Evolutionary conservation across 1,140 invertebrate genomes (phyloP).

Genomic region (Philopotamus ludificatus): DNA sequence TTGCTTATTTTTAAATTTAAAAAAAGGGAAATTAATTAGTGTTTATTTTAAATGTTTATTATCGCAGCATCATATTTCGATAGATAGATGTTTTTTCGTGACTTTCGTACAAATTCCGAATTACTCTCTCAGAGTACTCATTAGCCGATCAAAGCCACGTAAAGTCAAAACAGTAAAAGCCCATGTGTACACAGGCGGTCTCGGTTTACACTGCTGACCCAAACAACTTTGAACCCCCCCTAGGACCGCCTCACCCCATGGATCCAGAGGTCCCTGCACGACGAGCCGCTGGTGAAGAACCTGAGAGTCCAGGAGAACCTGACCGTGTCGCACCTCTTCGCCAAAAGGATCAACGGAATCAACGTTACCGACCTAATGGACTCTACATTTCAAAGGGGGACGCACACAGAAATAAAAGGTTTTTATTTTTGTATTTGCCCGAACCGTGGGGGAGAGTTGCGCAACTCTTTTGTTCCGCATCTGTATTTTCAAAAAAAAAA

Average conservation of each 20-base stretch:
- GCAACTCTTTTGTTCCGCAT: neutral
- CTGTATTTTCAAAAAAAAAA: neutral
- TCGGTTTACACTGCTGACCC: no score
- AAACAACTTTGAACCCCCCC: no score
- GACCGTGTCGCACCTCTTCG: constrained; percentile 18
- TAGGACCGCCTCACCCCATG: constrained; percentile 33
- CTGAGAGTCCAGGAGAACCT: constrained; percentile 22
- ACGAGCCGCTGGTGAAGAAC: constrained; percentile 30
- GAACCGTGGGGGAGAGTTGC: neutral
- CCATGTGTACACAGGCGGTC: no score
- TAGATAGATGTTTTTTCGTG: no score
- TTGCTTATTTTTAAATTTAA: no score
- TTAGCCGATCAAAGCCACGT: no score
- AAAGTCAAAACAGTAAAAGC: no score
- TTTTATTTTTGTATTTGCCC: neutral
- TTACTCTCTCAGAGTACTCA: no score
- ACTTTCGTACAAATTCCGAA: no score
- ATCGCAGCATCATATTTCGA: no score
- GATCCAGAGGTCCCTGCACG: constrained; percentile 28
- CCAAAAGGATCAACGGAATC: constrained; percentile 33
- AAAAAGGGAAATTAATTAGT: no score
- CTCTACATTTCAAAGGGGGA: constrained; percentile 25
- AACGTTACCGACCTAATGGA: constrained; percentile 35
- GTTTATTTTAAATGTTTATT: no score
- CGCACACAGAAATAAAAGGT: constrained; percentile 34